phyloP scores from a whole-genome alignment of 30 jellyfish, hydroid and myxozoan species.

The Aurelia aurita complex sp. Pacific region DNA sequence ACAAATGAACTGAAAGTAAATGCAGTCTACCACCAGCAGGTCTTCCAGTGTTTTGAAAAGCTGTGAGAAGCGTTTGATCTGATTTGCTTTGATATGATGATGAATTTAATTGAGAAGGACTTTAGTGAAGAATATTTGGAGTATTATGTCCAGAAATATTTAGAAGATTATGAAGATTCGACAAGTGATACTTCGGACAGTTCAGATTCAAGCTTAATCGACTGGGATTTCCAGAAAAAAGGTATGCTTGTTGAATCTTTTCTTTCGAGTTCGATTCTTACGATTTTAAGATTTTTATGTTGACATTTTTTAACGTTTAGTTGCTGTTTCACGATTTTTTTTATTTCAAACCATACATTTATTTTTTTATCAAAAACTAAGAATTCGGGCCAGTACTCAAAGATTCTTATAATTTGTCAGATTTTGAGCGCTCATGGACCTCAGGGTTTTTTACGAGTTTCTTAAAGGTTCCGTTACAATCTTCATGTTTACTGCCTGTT shows the following conservation, averaged over 20 bases:
- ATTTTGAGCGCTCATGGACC: too few species aligned
- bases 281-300: too few species aligned
- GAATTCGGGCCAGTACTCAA: too few species aligned
- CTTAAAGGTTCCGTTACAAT: too few species aligned
- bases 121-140: slow-evolving; percentile 49
- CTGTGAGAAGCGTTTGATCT: not conserved
- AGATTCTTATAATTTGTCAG: too few species aligned
- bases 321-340: too few species aligned
- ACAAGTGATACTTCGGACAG: slow-evolving; percentile 39
- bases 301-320: too few species aligned
- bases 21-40: slow-evolving; percentile 16
- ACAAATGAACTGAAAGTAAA: slow-evolving; percentile 2
- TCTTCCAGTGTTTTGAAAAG: slow-evolving; percentile 2
- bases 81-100: not conserved
- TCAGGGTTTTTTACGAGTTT: too few species aligned
- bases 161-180: slow-evolving; percentile 51
- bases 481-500: too few species aligned
- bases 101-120: slow-evolving; percentile 17
- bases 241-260: not conserved
- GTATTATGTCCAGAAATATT: slow-evolving; percentile 47
- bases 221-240: slow-evolving; percentile 37
- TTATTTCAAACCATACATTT: too few species aligned
- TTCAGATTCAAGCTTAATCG: slow-evolving; percentile 22
- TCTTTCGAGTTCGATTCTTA: too few species aligned
- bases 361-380: too few species aligned